Base-by-base conservation (phyloP, 2,113 vertebrate species). In the Hemichromis elongatus region DNA sequence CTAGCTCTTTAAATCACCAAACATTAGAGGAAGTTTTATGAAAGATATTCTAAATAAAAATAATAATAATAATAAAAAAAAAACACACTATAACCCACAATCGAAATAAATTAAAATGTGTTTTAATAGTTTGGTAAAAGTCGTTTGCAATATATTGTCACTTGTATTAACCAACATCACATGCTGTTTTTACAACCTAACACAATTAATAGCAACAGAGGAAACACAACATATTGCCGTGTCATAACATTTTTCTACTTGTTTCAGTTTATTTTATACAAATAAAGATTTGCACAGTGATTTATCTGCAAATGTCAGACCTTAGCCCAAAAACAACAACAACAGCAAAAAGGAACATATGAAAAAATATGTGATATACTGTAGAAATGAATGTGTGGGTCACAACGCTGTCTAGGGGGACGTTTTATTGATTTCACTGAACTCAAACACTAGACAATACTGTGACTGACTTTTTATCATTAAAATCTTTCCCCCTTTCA, bases 1-100 rank as follows among this genome's bases (percentile, higher is more conserved):
- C 83, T 82, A 79, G 13, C 45, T 42, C 30, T 75, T 63, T 91
- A 89, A 83, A 90, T 90, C 84, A 87, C 55, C 35, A 19, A 50
- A 54, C 63, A 82, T 77, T 66, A 79, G 50, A 77, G 75, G 16
- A 28, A 26, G 35, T 42, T 82, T 88, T 18, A 78, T 66, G 63
- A 50, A 12, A 66, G 30, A 80, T 80, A 50, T 78, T 63, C 54
- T 80, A 87, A 82, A 86, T 3, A 13, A 35, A 37, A 50, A n/a
- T 5, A 7, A 73, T 37, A 63, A 21, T 37, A 13, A 63, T 63
- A 19, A 37, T 42, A 6, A 13, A n/a, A 73, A 33, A 70, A 80
- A 75, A 4, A 11, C 6, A 37, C 28, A 68, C 18, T 52, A 9
- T 53, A 77, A 63, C 45, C 14, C 61, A 19, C 16, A 63, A 24